Evolutionary conservation across 2,797 vertebrate genomes (phyloP).

Genomic region (Myotis daubentonii): DNA sequence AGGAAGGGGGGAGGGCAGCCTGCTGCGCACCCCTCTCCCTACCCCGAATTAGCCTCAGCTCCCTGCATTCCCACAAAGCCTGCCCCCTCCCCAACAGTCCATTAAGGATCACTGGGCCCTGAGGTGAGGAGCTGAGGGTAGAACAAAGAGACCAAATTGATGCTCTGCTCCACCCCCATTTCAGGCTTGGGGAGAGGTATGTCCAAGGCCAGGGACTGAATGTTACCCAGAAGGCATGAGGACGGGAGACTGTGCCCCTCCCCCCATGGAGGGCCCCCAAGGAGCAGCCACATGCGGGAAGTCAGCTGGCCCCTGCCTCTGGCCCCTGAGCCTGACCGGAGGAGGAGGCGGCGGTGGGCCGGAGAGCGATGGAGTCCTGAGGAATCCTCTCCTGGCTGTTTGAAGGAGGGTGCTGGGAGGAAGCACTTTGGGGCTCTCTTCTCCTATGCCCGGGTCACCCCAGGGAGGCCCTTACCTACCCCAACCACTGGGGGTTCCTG

Average conservation of each 20-base stretch:
- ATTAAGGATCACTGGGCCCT: slow-evolving; percentile 71
- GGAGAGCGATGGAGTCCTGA: not conserved
- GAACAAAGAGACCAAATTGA: slow-evolving; percentile 61
- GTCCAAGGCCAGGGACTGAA: not conserved
- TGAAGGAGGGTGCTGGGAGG: not conserved
- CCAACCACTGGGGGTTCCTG: not conserved
- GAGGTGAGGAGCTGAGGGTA: slow-evolving; percentile 21
- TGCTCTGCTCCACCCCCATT: not conserved
- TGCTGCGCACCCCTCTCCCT: not conserved
- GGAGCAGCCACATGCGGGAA: not conserved
- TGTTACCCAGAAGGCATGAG: not conserved
- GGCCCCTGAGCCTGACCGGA: not conserved
- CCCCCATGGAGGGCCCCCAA: not conserved
- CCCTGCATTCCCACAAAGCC: slow-evolving; percentile 69
- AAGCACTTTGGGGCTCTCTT: not conserved
- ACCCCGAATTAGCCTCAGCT: slow-evolving; percentile 57
- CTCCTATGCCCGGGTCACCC: not conserved
- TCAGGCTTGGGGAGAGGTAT: not conserved
- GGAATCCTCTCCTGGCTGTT: not conserved
- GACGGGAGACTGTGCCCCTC: not conserved
- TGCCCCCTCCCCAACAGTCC: not conserved
- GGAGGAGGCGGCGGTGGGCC: not conserved
- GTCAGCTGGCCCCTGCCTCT: not conserved
- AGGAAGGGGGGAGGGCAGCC: not conserved
- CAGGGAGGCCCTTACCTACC: not conserved